phyloP scores from a whole-genome alignment of 1,140 invertebrate genomes.

The Limonius californicus region DNA sequence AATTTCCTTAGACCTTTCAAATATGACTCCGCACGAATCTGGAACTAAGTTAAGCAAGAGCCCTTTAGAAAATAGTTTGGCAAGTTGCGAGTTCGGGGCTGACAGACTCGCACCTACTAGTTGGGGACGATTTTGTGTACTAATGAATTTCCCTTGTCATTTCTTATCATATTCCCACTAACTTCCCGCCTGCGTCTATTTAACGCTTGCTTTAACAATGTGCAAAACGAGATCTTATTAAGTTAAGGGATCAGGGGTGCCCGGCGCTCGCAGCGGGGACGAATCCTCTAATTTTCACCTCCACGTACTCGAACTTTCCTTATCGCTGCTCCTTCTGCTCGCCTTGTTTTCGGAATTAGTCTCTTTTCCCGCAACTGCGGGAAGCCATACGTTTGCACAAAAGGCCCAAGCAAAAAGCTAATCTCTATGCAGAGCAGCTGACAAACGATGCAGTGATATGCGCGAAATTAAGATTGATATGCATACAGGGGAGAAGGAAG shows the following conservation, averaged over 20 bases:
- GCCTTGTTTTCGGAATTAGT: too few relatives aligned
- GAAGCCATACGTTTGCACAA: too few relatives aligned
- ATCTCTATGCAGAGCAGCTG: too few relatives aligned
- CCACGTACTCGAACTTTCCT: background rate
- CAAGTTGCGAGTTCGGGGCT: background rate
- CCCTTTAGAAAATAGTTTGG: too few relatives aligned
- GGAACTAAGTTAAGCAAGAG: too few relatives aligned
- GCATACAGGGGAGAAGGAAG: too few relatives aligned
- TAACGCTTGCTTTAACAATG: background rate
- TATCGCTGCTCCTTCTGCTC: background rate
- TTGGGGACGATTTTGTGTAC: background rate
- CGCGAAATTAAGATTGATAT: too few relatives aligned
- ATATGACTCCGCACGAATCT: too few relatives aligned
- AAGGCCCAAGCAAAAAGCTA: too few relatives aligned
- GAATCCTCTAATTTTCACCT: background rate
- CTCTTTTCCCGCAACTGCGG: too few relatives aligned
- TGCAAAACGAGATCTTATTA: slow-evolving; percentile 1
- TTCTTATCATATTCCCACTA: slow-evolving; percentile 1
- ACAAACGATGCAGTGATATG: too few relatives aligned
- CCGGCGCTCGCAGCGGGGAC: background rate
- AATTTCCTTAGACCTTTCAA: too few relatives aligned
- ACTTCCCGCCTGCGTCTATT: background rate
- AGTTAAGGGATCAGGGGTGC: background rate
- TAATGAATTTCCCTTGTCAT: background rate
- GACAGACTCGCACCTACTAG: background rate